These are phyloP conservation scores for Bergia puertoricense DNA, from an alignment of 92 coral and sea anemone species.

Conservation along the genomic window DNA sequence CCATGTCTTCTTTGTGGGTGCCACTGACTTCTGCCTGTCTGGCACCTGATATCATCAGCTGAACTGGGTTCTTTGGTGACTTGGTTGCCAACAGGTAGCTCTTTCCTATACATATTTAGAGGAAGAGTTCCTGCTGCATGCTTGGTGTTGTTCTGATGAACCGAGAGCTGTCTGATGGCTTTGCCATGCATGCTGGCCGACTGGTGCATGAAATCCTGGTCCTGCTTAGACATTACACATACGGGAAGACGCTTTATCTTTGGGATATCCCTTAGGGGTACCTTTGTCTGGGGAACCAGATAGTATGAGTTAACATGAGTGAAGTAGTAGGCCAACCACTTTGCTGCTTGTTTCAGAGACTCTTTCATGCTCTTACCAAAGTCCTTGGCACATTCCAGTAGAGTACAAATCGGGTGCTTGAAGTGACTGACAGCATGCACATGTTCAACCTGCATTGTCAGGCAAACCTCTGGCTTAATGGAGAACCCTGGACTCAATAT, in stretches of 20 bases:
- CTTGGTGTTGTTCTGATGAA: neutral
- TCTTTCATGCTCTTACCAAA: slow-evolving; percentile 29
- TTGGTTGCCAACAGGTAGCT: too few species aligned
- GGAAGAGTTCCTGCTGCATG: too few species aligned
- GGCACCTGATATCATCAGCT: slow-evolving; percentile 15
- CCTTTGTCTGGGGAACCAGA: neutral
- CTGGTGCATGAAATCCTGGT: slow-evolving; percentile 21
- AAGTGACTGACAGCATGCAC: too few species aligned
- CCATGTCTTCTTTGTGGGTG: neutral
- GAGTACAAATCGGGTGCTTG: slow-evolving; percentile 9
- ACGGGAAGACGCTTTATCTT: slow-evolving; percentile 28
- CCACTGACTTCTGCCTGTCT: slow-evolving; percentile 32
- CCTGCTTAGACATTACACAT: slow-evolving; percentile 8
- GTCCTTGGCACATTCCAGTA: slow-evolving; percentile 14
- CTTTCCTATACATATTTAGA: neutral
- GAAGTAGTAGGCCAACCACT: slow-evolving; percentile 9
- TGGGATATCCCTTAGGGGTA: neutral
- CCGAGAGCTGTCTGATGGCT: slow-evolving; percentile 36
- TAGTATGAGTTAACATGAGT: neutral
- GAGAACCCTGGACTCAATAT: neutral
- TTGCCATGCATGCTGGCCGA: slow-evolving; percentile 40
- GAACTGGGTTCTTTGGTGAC: slow-evolving; percentile 20
- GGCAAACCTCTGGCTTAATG: slow-evolving; percentile 1
- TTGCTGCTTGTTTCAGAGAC: slow-evolving; percentile 22
- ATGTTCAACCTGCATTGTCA: neutral